Evolutionary conservation across 2,888 invertebrate species (phyloP), one percentile per base, ranked within the genome.

Genomic region (Drosophila pseudotakahashii): DNA sequence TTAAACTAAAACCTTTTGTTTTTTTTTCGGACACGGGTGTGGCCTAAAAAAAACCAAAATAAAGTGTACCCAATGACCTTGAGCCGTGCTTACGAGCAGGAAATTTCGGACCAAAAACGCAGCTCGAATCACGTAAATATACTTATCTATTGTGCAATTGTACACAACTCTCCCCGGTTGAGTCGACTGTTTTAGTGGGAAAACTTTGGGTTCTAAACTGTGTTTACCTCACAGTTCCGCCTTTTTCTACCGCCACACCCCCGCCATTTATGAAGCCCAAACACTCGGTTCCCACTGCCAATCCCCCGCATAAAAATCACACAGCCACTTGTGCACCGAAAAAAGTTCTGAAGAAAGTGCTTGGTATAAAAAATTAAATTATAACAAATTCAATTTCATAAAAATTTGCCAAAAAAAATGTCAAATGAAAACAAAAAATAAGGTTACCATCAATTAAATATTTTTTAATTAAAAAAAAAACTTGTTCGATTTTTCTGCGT

Each of bases 1-100:
- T 55, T 23, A 55, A 34, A 54, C 26, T 26, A 55, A 60, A 57
- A 34, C 36, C 60, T 23, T 57, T 60, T 60, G 60, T 60, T 23
- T 55, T 13, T 16, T n/a, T 44, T 13, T 16, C 9, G 19, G 11
- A n/a, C 55, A 19, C 39, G 58, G 58, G 57, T 41, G 58, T 59
- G 58, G 57, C 30, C 37, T 4, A 32, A 14, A 32, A 32, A 34
- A 34, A 37, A 19, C 5, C 0, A 11, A 42, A 19, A 6, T 10
- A 16, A 10, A 14, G 48, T 55, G 59, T 60, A 44, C 34, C 45
- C 48, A 62, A 26, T 36, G 62, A 63, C 62, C 62, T 63, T 63
- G 62, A 62, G 62, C 26, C 62, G 48, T 63, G 62, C 62, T 63
- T 48, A 36, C 48, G 34, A 47, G 45, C 61, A 63, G 63, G 48